Conservation (phyloP, 2,113 vertebrate genomes). For the Lagenorhynchus albirostris region DNA sequence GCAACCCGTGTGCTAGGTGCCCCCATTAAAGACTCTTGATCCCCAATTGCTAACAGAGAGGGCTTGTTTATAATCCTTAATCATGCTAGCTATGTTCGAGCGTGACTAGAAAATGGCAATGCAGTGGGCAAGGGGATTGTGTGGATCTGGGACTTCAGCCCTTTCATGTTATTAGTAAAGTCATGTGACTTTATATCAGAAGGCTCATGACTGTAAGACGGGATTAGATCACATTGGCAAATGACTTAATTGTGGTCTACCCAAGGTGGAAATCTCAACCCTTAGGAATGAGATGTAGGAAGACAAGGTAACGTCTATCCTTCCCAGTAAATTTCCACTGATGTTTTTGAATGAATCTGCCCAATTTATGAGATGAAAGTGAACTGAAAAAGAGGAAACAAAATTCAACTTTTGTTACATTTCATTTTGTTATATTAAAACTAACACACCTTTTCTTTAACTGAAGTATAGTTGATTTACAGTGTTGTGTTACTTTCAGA, state of each 20-base stretch:
- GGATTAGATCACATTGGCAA: background rate
- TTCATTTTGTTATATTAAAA: background rate
- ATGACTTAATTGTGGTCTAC: background rate
- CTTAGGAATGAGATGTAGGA: background rate
- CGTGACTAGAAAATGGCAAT: fast-evolving
- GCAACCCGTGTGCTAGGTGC: fast-evolving
- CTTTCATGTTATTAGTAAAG: fast-evolving
- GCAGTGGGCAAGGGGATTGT: fast-evolving
- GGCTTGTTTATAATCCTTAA: background rate
- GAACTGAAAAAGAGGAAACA: background rate
- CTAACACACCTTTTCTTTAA: background rate
- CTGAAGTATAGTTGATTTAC: background rate
- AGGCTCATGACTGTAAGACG: background rate
- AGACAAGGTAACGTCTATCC: too few relatives aligned
- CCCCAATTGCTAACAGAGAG: fast-evolving
- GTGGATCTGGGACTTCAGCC: background rate
- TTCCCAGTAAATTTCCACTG: background rate
- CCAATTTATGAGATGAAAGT: background rate
- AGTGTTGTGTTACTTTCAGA: background rate
- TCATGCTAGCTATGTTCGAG: too few relatives aligned
- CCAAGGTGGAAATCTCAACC: background rate
- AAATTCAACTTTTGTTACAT: background rate
- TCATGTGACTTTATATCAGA: background rate
- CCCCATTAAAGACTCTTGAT: background rate
- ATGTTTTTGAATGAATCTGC: background rate